Conservation (phyloP, 2,113 vertebrate species). For the Cyanistes caeruleus region DNA sequence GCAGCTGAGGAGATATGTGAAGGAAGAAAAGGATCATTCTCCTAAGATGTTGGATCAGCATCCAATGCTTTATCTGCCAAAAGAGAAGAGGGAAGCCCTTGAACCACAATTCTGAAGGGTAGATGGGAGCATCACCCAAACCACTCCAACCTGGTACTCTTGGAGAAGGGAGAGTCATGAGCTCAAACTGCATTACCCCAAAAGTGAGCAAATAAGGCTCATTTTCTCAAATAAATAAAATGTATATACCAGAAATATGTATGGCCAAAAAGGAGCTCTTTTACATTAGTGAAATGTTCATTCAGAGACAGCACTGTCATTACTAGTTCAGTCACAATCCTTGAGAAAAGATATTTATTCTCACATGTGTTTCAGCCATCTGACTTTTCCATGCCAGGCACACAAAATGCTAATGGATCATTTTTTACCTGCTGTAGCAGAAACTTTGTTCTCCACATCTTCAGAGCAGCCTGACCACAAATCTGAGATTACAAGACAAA, state of each 20-base stretch:
- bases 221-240: background rate
- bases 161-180: background rate
- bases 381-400: background rate
- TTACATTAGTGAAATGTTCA: background rate
- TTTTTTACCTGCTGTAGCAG: background rate
- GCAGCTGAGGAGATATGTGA: conserved; percentile 77
- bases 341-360: background rate
- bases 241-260: background rate
- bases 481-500: background rate
- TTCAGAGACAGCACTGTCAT: background rate
- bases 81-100: conserved; percentile 60
- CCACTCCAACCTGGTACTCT: background rate
- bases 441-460: background rate
- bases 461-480: background rate
- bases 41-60: conserved; percentile 43
- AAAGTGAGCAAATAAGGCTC: background rate
- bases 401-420: background rate
- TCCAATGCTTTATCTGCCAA: conserved; percentile 52
- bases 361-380: background rate
- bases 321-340: background rate
- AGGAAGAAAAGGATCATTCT: conserved; percentile 71
- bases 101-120: conserved; percentile 14
- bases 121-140: background rate
- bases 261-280: background rate
- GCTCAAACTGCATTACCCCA: background rate